Evolutionary conservation across 1,140 invertebrate species (phyloP), one percentile per base, ranked within the genome.

Genomic region (Mizuhopecten yessoensis): DNA sequence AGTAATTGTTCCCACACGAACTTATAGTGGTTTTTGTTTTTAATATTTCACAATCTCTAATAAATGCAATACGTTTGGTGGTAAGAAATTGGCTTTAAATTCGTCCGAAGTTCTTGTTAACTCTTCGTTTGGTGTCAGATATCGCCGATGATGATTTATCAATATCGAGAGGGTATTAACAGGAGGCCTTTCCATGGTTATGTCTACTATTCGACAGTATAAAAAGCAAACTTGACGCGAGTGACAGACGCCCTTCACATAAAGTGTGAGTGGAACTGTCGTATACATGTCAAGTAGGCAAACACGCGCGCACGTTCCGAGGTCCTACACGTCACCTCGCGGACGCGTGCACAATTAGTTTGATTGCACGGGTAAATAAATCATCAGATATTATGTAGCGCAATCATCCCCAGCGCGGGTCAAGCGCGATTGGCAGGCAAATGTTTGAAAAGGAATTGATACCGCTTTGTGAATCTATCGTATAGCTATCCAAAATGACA

Each of bases 291-390:
- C 57, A 75, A 75, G 57, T 75, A 75, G 57, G 57, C 57, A 75
- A 75, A 75, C 57, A 75, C 57, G 57, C 57, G 57, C 57, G 57
- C 57, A 75, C 57, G 57, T 75, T 75, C 57, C 1, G 23, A 29
- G 57, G 29, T 75, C 57, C 23, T 29, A 75, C 57, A 75, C 57
- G 57, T 45, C 34, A 88, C 29, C 34, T 45, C n/a, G 15, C 87
- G 34, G 87, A 88, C 87, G 34, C 34, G 39, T 88, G 87, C 34
- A 88, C 87, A 88, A 88, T 88, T 88, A 88, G 34, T 39, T 3
- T 88, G 87, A 88, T 88, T 88, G 87, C 87, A 88, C 33, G 10
- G 34, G 87, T 88, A 88, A 88, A 88, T 88, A 88, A 88, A 88
- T 88, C 87, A 88, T 39, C 29, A 88, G 39, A 88, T 88, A 88